A percentile compares a stretch with the other conserved stretches of the same genome.
Conservation (phyloP, 2,888 invertebrate species). For the Ceriagrion tenellum region DNA sequence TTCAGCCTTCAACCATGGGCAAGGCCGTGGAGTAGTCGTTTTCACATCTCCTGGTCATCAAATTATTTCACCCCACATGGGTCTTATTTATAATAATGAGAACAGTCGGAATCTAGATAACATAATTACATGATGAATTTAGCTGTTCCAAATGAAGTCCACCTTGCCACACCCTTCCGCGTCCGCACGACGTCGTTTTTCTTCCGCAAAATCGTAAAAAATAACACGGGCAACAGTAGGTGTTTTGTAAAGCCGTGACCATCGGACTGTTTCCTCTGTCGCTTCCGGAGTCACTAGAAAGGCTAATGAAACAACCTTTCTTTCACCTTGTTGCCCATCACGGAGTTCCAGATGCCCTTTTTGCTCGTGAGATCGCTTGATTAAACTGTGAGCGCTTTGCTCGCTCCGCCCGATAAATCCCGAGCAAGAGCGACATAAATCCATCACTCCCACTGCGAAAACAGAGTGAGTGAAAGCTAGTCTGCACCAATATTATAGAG, state of each 20-base stretch:
- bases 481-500: too few relatives aligned
- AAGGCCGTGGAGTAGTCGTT: too few relatives aligned
- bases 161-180: slow-evolving; percentile 15
- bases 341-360: neutral
- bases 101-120: neutral
- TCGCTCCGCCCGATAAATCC: neutral
- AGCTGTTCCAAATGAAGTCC: neutral
- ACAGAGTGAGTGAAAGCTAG: too few relatives aligned
- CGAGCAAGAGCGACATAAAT: neutral
- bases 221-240: neutral
- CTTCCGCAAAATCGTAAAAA: slow-evolving; percentile 2
- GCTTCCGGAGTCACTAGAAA: slow-evolving; percentile 22
- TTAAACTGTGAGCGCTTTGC: neutral
- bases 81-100: neutral
- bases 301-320: slow-evolving; percentile 39
- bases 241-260: neutral
- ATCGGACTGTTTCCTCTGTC: neutral
- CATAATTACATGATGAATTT: neutral
- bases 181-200: neutral
- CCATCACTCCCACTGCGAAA: neutral
- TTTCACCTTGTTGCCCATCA: neutral
- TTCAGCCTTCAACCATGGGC: neutral
- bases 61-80: too few relatives aligned
- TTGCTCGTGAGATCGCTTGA: neutral
- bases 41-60: too few relatives aligned